Percentiles rank a stretch among this genome's conserved stretches.
Evolutionary conservation across 2,888 invertebrate species (phyloP).

Genomic region (Rosalia funebris): DNA sequence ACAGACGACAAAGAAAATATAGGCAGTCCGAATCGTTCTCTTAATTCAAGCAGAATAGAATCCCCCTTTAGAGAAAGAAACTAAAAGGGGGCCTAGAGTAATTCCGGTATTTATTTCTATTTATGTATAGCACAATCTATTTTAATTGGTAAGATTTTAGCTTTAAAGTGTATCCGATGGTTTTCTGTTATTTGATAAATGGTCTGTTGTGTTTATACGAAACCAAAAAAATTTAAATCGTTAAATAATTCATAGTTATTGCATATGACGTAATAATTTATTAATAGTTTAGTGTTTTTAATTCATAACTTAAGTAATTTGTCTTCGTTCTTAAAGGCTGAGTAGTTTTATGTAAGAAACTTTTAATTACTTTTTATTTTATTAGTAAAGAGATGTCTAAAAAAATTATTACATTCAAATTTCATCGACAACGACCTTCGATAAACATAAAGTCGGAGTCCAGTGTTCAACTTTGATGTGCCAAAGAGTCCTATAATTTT

Average conservation of each 20-base stretch:
- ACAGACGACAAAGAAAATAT: constrained; percentile 66
- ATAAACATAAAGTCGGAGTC: no score
- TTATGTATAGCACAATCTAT: constrained; percentile 13
- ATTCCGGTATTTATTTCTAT: constrained; percentile 20
- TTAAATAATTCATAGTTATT: not conserved
- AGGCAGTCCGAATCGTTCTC: constrained; percentile 58
- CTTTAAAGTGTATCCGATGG: constrained; percentile 2
- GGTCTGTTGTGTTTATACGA: not conserved
- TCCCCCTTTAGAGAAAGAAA: constrained; percentile 66
- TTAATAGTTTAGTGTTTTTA: not conserved
- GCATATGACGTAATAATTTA: not conserved
- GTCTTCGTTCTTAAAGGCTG: constrained; percentile 21
- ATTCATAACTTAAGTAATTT: not conserved
- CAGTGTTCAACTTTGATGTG: no score
- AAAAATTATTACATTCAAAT: no score
- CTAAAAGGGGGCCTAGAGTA: constrained; percentile 38
- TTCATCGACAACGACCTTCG: no score
- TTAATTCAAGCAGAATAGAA: constrained; percentile 55
- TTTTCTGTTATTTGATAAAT: not conserved
- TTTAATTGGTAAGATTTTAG: constrained; percentile 6
- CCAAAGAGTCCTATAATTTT: no score
- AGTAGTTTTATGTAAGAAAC: not conserved
- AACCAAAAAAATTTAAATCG: not conserved
- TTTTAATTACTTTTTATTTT: not conserved
- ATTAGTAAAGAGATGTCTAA: no score